A percentile compares a stretch with the other conserved stretches of the same genome.
These are phyloP conservation scores for Hydrocynus forskahlii DNA, from an alignment of 2,797 vertebrate species.

Conservation along the genomic window DNA sequence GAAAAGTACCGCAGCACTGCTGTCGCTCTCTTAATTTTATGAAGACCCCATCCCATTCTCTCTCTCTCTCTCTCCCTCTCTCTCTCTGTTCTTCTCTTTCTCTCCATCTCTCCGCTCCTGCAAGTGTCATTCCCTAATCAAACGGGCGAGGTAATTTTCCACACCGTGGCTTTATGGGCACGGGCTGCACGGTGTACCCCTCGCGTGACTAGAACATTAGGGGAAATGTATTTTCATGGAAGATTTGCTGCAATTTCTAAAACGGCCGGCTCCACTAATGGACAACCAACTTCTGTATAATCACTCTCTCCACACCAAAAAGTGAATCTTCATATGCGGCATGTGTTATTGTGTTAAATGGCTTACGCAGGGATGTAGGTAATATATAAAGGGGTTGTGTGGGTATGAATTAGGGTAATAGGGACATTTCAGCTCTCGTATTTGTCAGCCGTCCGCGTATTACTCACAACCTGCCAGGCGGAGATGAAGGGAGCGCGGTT, in stretches of 20 bases:
- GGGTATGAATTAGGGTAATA: slow-evolving; percentile 40
- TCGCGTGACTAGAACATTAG: slow-evolving; percentile 83
- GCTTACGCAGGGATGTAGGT: slow-evolving; percentile 49
- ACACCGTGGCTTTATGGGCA: slow-evolving; percentile 84
- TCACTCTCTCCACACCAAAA: slow-evolving; percentile 69
- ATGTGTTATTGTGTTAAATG: background rate
- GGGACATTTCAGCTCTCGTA: slow-evolving; percentile 50
- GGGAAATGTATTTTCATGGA: slow-evolving; percentile 90
- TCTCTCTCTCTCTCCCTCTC: slow-evolving; percentile 25
- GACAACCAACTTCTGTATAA: slow-evolving; percentile 83
- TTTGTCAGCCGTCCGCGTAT: slow-evolving; percentile 73
- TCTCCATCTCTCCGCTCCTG: slow-evolving; percentile 54
- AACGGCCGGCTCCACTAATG: slow-evolving; percentile 85
- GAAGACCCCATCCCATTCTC: slow-evolving; percentile 36
- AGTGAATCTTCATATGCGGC: background rate
- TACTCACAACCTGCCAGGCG: slow-evolving; percentile 37
- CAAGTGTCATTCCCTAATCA: slow-evolving; percentile 81
- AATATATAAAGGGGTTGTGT: slow-evolving; percentile 63
- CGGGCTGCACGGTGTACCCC: slow-evolving; percentile 70
- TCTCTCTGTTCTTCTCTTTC: slow-evolving; percentile 10
- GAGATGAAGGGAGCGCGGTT: slow-evolving; percentile 19
- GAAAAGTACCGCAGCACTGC: slow-evolving; percentile 39
- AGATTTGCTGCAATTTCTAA: slow-evolving; percentile 87
- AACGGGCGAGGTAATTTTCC: slow-evolving; percentile 87
- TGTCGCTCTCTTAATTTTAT: slow-evolving; percentile 48